A percentile compares a stretch with the other conserved stretches of the same genome.
These are phyloP conservation scores for Myiozetetes cayanensis DNA, from an alignment of 2,113 vertebrate species.

Conservation along the genomic window DNA sequence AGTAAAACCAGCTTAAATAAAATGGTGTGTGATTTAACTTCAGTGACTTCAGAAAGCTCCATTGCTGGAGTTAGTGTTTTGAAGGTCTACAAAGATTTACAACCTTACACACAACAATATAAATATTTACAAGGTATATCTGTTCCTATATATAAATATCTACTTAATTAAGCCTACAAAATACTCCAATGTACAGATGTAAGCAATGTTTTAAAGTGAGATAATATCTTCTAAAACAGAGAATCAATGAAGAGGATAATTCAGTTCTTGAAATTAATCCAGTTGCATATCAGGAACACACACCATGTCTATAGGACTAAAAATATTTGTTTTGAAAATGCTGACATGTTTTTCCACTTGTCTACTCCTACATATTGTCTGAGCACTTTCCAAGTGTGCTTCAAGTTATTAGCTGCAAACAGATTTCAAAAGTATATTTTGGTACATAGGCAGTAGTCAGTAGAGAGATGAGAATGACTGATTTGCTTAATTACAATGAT, in stretches of 20 bases:
- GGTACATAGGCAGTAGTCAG: neutral
- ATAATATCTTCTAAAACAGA: neutral
- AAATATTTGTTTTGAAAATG: neutral
- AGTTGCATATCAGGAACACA: neutral
- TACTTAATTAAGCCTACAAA: neutral
- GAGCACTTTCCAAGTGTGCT: neutral
- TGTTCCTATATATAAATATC: neutral
- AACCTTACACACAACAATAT: neutral
- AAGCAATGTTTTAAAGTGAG: neutral
- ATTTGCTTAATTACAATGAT: neutral
- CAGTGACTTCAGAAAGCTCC: slow-evolving; percentile 18
- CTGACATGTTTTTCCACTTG: neutral
- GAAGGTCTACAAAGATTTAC: neutral
- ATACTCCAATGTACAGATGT: neutral
- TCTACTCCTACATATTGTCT: neutral
- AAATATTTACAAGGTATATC: neutral
- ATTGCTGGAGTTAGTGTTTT: neutral
- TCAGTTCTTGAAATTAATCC: neutral
- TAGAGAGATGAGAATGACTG: neutral
- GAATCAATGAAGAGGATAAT: neutral
- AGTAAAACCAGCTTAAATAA: slow-evolving; percentile 10
- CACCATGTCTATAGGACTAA: neutral
- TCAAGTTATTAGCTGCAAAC: neutral
- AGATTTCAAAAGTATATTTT: neutral
- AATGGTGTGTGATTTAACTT: neutral